Conservation (phyloP, 2,888 invertebrate species). For the Polymixis flavicincta region DNA sequence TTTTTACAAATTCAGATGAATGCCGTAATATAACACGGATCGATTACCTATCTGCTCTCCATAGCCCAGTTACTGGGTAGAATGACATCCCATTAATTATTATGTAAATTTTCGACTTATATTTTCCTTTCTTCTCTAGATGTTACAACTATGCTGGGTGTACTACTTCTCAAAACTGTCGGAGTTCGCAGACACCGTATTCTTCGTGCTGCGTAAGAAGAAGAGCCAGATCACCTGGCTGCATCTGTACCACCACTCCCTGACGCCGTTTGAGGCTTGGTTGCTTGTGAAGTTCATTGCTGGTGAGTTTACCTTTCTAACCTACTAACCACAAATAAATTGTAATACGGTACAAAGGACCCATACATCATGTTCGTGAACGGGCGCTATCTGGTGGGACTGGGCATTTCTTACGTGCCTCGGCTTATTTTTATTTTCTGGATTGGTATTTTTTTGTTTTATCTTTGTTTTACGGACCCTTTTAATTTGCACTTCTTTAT, state of each 20-base stretch:
- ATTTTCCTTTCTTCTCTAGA: slow-evolving; percentile 88
- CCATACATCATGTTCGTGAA: too few relatives aligned
- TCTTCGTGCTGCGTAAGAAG: slow-evolving; percentile 96
- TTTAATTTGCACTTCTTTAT: too few relatives aligned
- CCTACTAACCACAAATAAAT: background rate
- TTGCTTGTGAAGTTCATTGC: slow-evolving; percentile 94
- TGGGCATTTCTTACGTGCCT: too few relatives aligned
- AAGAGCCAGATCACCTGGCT: slow-evolving; percentile 95
- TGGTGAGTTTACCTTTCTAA: slow-evolving; percentile 81
- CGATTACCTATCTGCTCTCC: background rate
- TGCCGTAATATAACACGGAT: background rate
- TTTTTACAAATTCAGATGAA: background rate
- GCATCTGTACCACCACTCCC: slow-evolving; percentile 96
- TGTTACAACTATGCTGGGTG: slow-evolving; percentile 96
- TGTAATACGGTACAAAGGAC: too few relatives aligned
- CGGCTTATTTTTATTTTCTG: too few relatives aligned
- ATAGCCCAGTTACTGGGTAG: background rate
- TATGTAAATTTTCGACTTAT: background rate
- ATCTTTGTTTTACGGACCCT: too few relatives aligned
- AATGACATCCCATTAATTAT: background rate
- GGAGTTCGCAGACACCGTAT: slow-evolving; percentile 96
- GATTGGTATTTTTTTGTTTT: too few relatives aligned
- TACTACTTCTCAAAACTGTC: slow-evolving; percentile 97
- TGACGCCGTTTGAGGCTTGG: slow-evolving; percentile 95
- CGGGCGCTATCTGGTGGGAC: too few relatives aligned